A percentile compares a stretch with the other conserved stretches of the same genome.
phyloP scores from a whole-genome alignment of 2,113 vertebrate species.

The Isurus oxyrinchus region DNA sequence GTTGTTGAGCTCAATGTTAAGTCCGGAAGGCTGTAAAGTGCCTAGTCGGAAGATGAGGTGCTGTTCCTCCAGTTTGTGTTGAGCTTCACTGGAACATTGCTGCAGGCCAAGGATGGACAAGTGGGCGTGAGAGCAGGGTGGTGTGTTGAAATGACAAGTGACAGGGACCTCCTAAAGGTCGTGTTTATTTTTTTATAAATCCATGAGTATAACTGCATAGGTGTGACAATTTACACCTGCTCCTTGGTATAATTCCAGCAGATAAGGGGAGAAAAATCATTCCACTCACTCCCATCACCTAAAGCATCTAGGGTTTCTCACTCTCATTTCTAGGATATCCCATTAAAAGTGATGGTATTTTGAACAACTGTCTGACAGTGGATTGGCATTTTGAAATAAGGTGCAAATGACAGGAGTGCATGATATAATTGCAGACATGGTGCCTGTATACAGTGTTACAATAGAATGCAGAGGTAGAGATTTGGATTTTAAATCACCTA shows the following conservation, averaged over 20 bases:
- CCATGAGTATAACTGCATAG: too few relatives aligned
- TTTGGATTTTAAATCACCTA: neutral
- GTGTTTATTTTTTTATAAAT: too few relatives aligned
- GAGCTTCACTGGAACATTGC: too few relatives aligned
- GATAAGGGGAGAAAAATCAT: neutral
- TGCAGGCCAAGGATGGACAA: too few relatives aligned
- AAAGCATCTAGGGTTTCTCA: neutral
- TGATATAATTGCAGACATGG: neutral
- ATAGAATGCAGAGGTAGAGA: neutral
- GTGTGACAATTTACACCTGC: neutral
- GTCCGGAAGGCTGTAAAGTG: too few relatives aligned
- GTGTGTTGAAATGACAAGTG: too few relatives aligned
- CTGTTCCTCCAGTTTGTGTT: too few relatives aligned
- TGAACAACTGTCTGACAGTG: neutral
- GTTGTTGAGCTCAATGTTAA: too few relatives aligned
- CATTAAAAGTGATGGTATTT: neutral
- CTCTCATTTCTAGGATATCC: neutral
- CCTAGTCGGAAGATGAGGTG: too few relatives aligned
- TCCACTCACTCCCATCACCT: neutral
- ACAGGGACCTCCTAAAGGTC: too few relatives aligned
- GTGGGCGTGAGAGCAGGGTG: too few relatives aligned
- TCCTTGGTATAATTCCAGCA: neutral
- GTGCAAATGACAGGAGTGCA: neutral
- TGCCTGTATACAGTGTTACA: neutral
- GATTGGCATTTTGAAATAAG: neutral